Conservation (phyloP, 1,140 invertebrate species). For the Condylostylus longicornis region DNA sequence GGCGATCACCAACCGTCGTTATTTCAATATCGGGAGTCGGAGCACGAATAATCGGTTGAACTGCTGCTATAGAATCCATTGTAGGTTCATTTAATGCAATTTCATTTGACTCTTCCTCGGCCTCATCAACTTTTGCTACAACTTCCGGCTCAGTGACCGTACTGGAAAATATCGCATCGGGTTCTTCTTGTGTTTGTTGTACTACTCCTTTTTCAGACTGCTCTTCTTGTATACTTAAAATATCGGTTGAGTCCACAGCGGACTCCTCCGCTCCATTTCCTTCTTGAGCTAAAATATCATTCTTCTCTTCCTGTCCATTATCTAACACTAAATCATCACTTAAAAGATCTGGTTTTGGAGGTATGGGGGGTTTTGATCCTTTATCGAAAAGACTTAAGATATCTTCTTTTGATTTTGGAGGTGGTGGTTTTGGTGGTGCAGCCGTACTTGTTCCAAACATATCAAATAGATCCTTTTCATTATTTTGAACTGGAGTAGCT, state of each 20-base stretch:
- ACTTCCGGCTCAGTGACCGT: not conserved
- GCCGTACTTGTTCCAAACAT: slow-evolving; percentile 31
- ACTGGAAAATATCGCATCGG: not conserved
- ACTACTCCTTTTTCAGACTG: not conserved
- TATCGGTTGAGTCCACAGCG: not conserved
- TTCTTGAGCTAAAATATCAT: too few relatives aligned
- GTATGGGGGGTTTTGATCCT: slow-evolving; percentile 21
- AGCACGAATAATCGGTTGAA: slow-evolving; percentile 15
- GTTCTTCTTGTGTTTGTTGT: not conserved
- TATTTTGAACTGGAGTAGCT: slow-evolving; percentile 9
- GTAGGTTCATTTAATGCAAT: not conserved
- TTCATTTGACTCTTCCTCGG: not conserved
- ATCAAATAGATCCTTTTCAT: slow-evolving; percentile 31
- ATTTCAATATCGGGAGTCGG: slow-evolving; percentile 30
- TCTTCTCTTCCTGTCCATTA: too few relatives aligned
- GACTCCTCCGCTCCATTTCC: too few relatives aligned
- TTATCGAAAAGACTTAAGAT: slow-evolving; percentile 49
- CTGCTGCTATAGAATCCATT: slow-evolving; percentile 12
- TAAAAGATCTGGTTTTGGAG: slow-evolving; percentile 34
- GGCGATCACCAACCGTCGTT: slow-evolving; percentile 27
- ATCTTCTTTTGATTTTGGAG: slow-evolving; percentile 41
- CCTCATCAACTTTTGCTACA: slow-evolving; percentile 10
- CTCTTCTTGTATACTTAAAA: not conserved
- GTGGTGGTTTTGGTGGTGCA: slow-evolving; percentile 31
- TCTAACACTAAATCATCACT: slow-evolving; percentile 36